Evolutionary conservation across 2,797 vertebrate genomes (phyloP).

Genomic region (Diplodus sargus): DNA sequence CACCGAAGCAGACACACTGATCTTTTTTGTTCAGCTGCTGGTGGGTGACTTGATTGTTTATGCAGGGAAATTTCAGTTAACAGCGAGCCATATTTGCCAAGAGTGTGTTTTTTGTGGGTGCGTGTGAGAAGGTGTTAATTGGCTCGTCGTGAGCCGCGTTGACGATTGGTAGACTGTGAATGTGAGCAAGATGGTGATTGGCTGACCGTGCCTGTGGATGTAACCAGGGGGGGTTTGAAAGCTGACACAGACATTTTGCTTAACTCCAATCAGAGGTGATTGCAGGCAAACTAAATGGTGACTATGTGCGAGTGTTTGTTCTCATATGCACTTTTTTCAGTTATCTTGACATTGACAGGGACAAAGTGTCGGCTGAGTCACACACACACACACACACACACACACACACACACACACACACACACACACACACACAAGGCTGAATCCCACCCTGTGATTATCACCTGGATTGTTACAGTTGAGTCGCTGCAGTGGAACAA

Average conservation of each 20-base stretch:
- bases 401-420: constrained; percentile 11
- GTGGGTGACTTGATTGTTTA: constrained; percentile 9
- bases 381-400: constrained; percentile 19
- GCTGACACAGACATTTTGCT: constrained; percentile 39
- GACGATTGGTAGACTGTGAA: constrained; percentile 51
- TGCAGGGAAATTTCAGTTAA: constrained; percentile 34
- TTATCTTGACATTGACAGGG: constrained; percentile 42
- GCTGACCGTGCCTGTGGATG: constrained; percentile 41
- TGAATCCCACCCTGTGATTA: constrained; percentile 28
- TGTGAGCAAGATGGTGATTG: constrained; percentile 28
- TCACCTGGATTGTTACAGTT: constrained; percentile 42
- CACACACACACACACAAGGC: constrained; percentile 9
- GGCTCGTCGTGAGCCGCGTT: constrained; percentile 38
- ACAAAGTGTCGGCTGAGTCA: constrained; percentile 59
- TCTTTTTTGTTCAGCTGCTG: constrained; percentile 27
- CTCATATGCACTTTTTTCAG: constrained; percentile 45
- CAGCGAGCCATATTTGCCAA: constrained; percentile 19
- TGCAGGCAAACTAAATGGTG: background rate
- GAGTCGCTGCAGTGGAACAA: constrained; percentile 34
- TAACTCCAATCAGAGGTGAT: constrained; percentile 51
- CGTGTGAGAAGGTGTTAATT: constrained; percentile 57
- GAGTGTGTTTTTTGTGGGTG: constrained; percentile 1
- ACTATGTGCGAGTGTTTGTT: constrained; percentile 12
- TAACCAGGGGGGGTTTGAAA: constrained; percentile 45
- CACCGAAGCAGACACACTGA: constrained; percentile 28